phyloP scores from a whole-genome alignment of 2,888 invertebrate genomes.

The Pyralis farinalis region DNA sequence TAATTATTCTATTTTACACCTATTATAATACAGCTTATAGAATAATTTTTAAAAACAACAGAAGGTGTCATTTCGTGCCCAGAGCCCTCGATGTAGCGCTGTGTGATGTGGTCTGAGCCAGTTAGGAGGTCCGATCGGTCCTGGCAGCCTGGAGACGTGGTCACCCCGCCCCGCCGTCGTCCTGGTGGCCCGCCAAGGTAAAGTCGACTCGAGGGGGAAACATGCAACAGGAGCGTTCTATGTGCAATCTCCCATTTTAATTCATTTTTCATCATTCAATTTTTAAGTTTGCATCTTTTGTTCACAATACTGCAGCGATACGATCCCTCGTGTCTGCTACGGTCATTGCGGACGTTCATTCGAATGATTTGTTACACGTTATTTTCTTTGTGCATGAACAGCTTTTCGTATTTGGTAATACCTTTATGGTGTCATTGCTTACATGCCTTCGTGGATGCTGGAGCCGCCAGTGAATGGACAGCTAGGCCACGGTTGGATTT shows the following conservation, averaged over 20 bases:
- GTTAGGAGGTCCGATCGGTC: conserved; percentile 57
- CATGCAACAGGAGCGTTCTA: conserved; percentile 57
- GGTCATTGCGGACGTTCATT: conserved; percentile 21
- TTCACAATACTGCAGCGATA: conserved; percentile 28
- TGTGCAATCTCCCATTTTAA: conserved; percentile 68
- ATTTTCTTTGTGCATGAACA: conserved; percentile 31
- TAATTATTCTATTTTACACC: conserved; percentile 22
- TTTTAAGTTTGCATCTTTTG: conserved; percentile 34
- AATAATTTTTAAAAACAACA: conserved; percentile 77
- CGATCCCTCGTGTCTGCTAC: background rate
- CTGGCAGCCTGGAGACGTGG: conserved; percentile 33
- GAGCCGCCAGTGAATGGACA: background rate
- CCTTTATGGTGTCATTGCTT: conserved; percentile 58
- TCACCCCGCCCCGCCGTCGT: conserved; percentile 16
- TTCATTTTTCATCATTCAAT: conserved; percentile 39
- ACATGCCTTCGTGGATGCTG: conserved; percentile 11
- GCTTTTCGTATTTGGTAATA: conserved; percentile 51
- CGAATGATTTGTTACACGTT: conserved; percentile 7
- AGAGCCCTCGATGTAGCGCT: conserved; percentile 73
- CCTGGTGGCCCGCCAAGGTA: conserved; percentile 52
- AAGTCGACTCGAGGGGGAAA: conserved; percentile 66
- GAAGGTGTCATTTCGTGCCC: conserved; percentile 75
- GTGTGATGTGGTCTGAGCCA: conserved; percentile 76
- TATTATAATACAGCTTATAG: conserved; percentile 60
- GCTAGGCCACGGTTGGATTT: conserved; percentile 7